These are phyloP conservation scores for Ranitomeya variabilis DNA, from an alignment of 2,113 vertebrate species.

Conservation along the genomic window DNA sequence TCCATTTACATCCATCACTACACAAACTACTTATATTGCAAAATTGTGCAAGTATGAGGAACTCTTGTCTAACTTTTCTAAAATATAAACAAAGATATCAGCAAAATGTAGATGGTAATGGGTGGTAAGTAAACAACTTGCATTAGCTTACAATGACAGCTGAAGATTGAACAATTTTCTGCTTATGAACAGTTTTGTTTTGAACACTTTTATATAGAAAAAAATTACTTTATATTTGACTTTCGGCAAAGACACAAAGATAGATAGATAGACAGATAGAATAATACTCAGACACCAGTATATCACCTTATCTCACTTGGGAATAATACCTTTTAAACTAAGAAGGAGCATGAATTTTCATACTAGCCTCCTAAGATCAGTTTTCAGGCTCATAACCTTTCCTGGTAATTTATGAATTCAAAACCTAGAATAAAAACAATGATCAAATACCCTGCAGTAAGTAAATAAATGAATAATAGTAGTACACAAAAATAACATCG, in stretches of 20 bases:
- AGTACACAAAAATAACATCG: no score
- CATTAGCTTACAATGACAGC: background rate
- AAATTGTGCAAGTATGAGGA: background rate
- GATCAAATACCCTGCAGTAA: no score
- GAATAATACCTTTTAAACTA: no score
- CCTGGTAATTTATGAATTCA: no score
- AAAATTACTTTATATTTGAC: no score
- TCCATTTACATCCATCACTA: conserved; percentile 31
- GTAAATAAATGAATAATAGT: no score
- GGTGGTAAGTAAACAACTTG: background rate
- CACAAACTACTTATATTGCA: background rate
- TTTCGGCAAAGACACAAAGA: background rate
- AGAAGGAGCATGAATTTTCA: no score
- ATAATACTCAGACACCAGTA: background rate
- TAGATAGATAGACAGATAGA: background rate
- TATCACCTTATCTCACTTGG: no score
- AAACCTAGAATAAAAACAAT: no score
- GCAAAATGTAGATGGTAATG: background rate
- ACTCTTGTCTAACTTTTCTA: background rate
- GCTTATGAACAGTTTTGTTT: background rate
- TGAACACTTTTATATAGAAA: no score
- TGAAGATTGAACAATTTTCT: background rate
- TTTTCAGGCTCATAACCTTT: no score
- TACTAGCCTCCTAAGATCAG: no score
- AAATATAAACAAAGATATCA: background rate